Percentiles rank a stretch among this genome's conserved stretches.
Conservation (phyloP, 2,113 vertebrate genomes). For the Oreochromis aureus region DNA sequence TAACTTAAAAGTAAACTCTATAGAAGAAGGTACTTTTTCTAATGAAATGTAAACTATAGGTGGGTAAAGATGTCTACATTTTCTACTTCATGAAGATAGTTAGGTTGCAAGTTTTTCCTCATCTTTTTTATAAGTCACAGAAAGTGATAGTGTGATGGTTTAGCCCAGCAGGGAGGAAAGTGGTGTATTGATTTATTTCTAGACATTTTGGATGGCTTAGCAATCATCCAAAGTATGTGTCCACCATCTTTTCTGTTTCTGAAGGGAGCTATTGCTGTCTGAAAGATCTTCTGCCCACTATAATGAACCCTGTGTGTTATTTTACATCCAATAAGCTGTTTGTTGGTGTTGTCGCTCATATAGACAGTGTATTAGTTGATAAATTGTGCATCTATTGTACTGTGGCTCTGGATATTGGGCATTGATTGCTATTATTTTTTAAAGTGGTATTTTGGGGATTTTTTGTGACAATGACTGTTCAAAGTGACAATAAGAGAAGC, state of each 20-base stretch:
- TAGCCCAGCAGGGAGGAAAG: background rate
- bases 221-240: background rate
- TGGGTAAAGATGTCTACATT: background rate
- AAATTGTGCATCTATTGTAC: background rate
- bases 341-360: background rate
- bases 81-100: background rate
- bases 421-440: background rate
- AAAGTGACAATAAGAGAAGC: background rate
- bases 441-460: background rate
- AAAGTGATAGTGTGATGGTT: background rate
- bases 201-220: background rate
- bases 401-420: background rate
- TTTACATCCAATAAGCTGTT: background rate
- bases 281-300: background rate
- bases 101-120: background rate
- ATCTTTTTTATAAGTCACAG: background rate
- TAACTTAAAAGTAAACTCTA: background rate
- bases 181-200: background rate
- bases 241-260: background rate
- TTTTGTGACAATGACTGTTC: background rate
- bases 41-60: background rate
- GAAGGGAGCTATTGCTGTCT: background rate
- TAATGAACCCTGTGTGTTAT: accelerated
- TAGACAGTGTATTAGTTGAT: background rate
- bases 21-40: background rate